phyloP scores from a whole-genome alignment of 1,140 invertebrate genomes.

The Octopus sinensis region DNA sequence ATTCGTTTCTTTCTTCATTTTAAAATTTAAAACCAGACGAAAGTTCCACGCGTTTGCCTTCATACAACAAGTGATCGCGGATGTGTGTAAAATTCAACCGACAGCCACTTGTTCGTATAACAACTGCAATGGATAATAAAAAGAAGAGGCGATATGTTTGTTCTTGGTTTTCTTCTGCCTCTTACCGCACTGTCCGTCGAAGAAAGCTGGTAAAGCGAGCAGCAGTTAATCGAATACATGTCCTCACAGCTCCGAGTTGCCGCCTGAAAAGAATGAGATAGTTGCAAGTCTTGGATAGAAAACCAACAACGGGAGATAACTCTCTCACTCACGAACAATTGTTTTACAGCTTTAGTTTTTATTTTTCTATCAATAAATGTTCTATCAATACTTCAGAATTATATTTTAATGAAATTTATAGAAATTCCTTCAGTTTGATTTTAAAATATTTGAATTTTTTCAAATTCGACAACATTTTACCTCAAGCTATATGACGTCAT shows the following conservation, averaged over 20 bases:
- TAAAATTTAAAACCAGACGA: background rate
- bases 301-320: background rate
- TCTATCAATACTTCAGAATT: too few species aligned
- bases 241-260: background rate
- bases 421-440: too few species aligned
- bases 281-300: background rate
- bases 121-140: conserved; percentile 3
- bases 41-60: conserved; percentile 14
- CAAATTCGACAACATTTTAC: background rate
- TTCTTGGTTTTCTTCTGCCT: too few species aligned
- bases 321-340: background rate
- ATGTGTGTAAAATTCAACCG: conserved; percentile 9
- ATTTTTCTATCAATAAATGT: background rate
- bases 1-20: too few species aligned
- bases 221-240: background rate
- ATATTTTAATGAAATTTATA: too few species aligned
- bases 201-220: background rate
- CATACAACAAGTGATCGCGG: conserved; percentile 14
- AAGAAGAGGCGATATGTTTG: background rate
- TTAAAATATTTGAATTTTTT: too few species aligned
- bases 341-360: background rate
- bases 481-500: background rate
- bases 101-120: conserved; percentile 9
- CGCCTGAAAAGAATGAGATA: background rate
- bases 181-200: too few species aligned